Percentiles rank a stretch among this genome's conserved stretches.
Evolutionary conservation across 2,797 vertebrate species (phyloP).

Genomic region (Sylvia borin): DNA sequence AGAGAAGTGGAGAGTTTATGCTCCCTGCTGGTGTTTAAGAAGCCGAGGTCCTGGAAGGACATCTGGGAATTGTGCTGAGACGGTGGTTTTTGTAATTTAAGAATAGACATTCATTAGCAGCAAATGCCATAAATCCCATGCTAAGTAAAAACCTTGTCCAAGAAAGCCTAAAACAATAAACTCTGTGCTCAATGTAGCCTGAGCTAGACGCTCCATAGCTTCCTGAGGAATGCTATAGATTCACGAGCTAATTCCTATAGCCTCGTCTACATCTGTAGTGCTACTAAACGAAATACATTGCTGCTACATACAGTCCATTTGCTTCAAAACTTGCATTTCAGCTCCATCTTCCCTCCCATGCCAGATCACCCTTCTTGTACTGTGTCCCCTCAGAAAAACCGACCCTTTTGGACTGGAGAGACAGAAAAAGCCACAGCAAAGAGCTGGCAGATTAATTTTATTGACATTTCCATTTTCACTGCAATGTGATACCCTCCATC

Average conservation of each 20-base stretch:
- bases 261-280: conserved; percentile 59
- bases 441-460: conserved; percentile 99
- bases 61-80: conserved; percentile 88
- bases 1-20: conserved; percentile 89
- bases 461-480: conserved; percentile 99
- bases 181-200: conserved; percentile 85
- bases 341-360: conserved; percentile 63
- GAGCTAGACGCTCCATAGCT: conserved; percentile 84
- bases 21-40: conserved; percentile 91
- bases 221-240: conserved; percentile 87
- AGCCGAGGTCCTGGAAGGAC: conserved; percentile 88
- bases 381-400: conserved; percentile 52
- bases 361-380: conserved; percentile 56
- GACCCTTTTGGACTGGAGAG: conserved; percentile 77
- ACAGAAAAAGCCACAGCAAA: conserved; percentile 86
- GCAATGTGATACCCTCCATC: conserved; percentile 94
- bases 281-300: conserved; percentile 74
- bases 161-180: conserved; percentile 99
- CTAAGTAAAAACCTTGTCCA: conserved; percentile 97
- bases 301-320: conserved; percentile 56
- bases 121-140: conserved; percentile 96
- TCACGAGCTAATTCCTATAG: conserved; percentile 78
- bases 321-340: conserved; percentile 63
- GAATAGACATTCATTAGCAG: conserved; percentile 95
- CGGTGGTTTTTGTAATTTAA: conserved; percentile 91